These are phyloP conservation scores for Callipepla squamata DNA, from an alignment of 2,113 vertebrate genomes.

Conservation along the genomic window DNA sequence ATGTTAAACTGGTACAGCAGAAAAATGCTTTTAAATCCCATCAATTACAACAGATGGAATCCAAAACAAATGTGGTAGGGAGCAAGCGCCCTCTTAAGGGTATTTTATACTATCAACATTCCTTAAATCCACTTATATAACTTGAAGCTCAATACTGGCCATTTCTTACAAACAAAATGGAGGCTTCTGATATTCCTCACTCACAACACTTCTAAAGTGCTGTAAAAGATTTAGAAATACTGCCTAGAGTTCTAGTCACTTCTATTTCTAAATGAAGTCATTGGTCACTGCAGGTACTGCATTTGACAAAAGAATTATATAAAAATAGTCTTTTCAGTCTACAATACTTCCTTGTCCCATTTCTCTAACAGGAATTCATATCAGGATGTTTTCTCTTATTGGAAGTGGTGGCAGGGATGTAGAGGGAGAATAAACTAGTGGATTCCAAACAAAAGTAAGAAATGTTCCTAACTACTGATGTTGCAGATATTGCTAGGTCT, in stretches of 20 bases:
- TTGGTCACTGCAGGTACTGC: not conserved
- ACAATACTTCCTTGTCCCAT: not conserved
- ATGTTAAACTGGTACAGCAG: not conserved
- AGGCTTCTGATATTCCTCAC: not conserved
- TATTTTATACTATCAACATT: fast-evolving
- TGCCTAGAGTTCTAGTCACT: not conserved
- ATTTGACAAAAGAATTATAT: not conserved
- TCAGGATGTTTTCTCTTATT: not conserved
- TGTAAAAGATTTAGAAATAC: not conserved
- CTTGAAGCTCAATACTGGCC: not conserved
- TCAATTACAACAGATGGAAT: not conserved
- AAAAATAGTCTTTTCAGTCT: not conserved
- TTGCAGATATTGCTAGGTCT: not conserved
- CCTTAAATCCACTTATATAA: not conserved
- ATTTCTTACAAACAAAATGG: not conserved
- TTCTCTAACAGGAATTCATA: not conserved
- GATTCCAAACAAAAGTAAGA: not conserved
- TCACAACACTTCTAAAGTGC: not conserved
- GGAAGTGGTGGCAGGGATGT: not conserved
- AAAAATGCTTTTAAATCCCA: not conserved
- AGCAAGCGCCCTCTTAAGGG: conserved; percentile 15
- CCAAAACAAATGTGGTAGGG: not conserved
- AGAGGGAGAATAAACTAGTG: not conserved
- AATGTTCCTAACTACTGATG: not conserved
- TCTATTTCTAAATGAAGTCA: not conserved